Evolutionary conservation across 2,113 vertebrate species (phyloP).

Genomic region (Cryptotis parvus): DNA sequence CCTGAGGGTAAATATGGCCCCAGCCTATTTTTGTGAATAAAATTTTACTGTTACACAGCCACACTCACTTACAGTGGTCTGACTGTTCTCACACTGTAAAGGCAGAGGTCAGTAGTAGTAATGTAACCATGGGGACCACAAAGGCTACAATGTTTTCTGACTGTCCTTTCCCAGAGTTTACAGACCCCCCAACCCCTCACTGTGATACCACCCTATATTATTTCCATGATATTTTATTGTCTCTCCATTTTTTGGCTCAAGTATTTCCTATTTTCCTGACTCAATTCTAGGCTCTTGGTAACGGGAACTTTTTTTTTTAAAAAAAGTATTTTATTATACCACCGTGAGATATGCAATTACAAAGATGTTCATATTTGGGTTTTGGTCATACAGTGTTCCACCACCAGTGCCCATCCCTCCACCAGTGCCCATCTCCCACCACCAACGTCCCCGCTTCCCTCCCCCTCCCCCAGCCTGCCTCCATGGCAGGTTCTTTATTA

Average conservation of each 20-base stretch:
- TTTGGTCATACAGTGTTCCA: too few species aligned
- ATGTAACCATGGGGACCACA: not conserved
- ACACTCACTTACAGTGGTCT: not conserved
- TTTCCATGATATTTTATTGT: not conserved
- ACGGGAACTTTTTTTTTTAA: too few species aligned
- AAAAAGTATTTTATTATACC: too few species aligned
- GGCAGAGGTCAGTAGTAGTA: not conserved
- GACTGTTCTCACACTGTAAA: not conserved
- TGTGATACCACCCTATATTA: not conserved
- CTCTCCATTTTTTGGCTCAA: too few species aligned
- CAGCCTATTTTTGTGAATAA: not conserved
- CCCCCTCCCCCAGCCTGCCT: too few species aligned
- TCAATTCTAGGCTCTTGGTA: not conserved
- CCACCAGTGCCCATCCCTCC: too few species aligned
- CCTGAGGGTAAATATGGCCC: not conserved
- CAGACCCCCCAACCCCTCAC: not conserved
- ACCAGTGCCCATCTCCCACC: too few species aligned
- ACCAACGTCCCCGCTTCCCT: too few species aligned
- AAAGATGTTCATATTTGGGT: too few species aligned
- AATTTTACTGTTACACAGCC: not conserved
- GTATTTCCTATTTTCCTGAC: not conserved
- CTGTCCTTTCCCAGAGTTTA: not conserved
- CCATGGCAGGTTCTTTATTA: too few species aligned
- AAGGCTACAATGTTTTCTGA: not conserved
- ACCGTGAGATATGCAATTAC: too few species aligned